Evolutionary conservation across 2,113 vertebrate species (phyloP).

Genomic region (Zosterops hypoxanthus): DNA sequence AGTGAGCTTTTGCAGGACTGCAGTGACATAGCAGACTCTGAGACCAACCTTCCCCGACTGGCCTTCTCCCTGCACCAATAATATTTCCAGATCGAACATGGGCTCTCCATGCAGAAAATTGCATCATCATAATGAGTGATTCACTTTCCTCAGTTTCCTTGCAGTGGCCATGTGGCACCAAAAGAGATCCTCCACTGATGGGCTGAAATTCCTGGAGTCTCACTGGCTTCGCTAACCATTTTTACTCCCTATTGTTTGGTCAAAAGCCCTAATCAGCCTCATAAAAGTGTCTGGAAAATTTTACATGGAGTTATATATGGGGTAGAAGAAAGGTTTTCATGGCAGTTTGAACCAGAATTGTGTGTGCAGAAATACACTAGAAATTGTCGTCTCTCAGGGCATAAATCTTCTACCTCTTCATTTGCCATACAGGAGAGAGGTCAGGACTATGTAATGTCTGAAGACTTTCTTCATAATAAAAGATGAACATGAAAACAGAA

Average conservation of each 20-base stretch:
- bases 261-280: neutral
- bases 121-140: neutral
- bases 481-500: neutral
- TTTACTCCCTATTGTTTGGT: neutral
- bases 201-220: neutral
- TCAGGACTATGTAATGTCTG: neutral
- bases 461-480: neutral
- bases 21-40: accelerated
- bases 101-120: neutral
- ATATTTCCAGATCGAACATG: neutral
- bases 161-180: neutral
- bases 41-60: neutral
- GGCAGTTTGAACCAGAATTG: neutral
- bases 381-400: neutral
- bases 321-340: neutral
- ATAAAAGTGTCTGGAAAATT: neutral
- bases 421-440: neutral
- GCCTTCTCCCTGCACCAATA: neutral
- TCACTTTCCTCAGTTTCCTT: neutral
- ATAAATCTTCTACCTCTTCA: neutral
- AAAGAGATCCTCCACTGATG: neutral
- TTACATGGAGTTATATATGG: neutral
- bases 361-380: neutral
- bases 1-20: conserved; percentile 25
- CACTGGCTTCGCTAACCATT: neutral